Evolutionary conservation across 2,888 invertebrate genomes (phyloP).

Genomic region (Herminia tarsipennalis): DNA sequence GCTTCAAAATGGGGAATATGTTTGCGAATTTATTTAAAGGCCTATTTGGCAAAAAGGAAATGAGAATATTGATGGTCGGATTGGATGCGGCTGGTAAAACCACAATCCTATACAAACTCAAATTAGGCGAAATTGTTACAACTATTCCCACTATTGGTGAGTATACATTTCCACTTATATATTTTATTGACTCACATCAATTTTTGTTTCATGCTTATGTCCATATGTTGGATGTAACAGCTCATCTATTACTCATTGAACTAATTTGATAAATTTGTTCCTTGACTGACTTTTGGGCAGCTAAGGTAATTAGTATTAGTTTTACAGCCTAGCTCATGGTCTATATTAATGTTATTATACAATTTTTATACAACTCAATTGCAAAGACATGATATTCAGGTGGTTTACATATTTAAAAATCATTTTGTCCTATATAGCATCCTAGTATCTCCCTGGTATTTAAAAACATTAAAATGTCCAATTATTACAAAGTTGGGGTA

Average conservation of each 20-base stretch:
- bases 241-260: background rate
- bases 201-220: no score
- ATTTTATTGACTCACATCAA: no score
- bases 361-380: no score
- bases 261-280: background rate
- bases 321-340: background rate
- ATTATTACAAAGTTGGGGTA: no score
- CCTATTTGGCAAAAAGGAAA: conserved; percentile 99
- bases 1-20: conserved; percentile 97
- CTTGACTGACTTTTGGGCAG: background rate
- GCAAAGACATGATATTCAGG: no score
- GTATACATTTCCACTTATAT: conserved; percentile 55
- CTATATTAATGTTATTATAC: background rate
- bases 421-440: no score
- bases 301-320: background rate
- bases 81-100: conserved; percentile 99
- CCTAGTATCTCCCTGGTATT: no score
- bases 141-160: conserved; percentile 99
- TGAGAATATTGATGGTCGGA: conserved; percentile 99
- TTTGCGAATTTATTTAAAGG: conserved; percentile 99
- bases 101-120: conserved; percentile 99
- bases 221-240: background rate
- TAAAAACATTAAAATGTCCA: no score
- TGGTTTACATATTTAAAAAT: background rate
- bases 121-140: conserved; percentile 99